Base-by-base conservation (phyloP, 1,140 invertebrate genomes). In the Bombus sibiricus region DNA sequence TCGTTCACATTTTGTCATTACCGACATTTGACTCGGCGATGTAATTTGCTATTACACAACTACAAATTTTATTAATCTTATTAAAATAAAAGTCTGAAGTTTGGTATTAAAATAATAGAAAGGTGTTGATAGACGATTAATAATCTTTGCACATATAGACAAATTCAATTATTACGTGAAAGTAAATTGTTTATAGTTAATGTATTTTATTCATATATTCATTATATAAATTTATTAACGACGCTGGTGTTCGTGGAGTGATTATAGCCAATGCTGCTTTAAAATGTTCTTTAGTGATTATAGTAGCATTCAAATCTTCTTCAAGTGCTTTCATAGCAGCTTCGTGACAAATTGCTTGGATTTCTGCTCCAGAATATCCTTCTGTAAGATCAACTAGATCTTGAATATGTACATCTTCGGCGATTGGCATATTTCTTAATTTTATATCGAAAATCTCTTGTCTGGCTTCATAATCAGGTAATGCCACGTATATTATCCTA, bases 321-420 rank as follows among this genome's bases (percentile, higher is more conserved):
- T 98, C 96, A 64, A 99, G 93, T 18, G 98, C 97, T 92, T 96
- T 96, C 92, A 98, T 95, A 1, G 97, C 98, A 28, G 98, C 98
- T 95, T 98, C 98, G 86, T 98, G 96, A 92, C 98, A 99, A 13
- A 99, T 96, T 5, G 98, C 97, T 89, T 97, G 96, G 6, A 98
- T 97, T 96, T 99, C 98, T 6, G 98, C 98, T 5, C 98, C 98
- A 0, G 98, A 98, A 95, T 98, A 99, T 32, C 96, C 96, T 47
- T 97, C 95, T 5, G 98, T 98, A 73, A 90, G 90, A 1, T 95
- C 85, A 0, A 97, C 97, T 77, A 99, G 93, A 62, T 95, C 90
- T 5, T 97, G 94, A 39, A 98, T 89, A 86, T 96, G 90, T 8
- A 98, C 96, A 93, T 97, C 96, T 66, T 94, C 82, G 3, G 94